These are phyloP conservation scores for Phylloscopus whistleri DNA, from an alignment of 2,113 vertebrate species.

Conservation along the genomic window DNA sequence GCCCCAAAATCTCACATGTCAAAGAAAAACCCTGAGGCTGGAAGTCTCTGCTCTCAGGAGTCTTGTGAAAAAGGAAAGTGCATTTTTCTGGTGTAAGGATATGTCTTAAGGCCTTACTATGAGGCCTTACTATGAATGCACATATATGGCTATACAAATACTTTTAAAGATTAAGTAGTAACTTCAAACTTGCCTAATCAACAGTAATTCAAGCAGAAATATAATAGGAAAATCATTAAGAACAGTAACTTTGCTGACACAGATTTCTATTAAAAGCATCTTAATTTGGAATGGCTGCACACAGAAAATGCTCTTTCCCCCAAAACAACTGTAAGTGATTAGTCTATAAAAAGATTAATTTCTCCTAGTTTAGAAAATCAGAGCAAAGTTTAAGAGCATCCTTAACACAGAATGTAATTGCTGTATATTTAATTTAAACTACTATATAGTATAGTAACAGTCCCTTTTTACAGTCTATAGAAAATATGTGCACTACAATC, in stretches of 20 bases:
- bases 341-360: constrained; percentile 11
- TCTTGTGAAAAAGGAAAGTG: neutral
- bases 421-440: neutral
- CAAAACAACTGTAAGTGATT: neutral
- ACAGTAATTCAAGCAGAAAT: constrained; percentile 38
- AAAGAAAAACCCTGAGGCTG: neutral
- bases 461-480: neutral
- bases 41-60: neutral
- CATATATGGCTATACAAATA: neutral
- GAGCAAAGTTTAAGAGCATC: neutral
- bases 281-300: neutral
- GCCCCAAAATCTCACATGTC: neutral
- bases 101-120: neutral
- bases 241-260: neutral
- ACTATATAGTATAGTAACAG: neutral
- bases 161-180: neutral
- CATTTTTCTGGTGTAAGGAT: neutral
- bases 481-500: neutral
- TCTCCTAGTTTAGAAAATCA: constrained; percentile 33
- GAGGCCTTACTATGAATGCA: neutral
- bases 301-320: neutral
- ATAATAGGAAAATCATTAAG: constrained; percentile 12
- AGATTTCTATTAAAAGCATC: neutral
- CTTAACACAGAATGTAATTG: neutral
- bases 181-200: constrained; percentile 2